Conservation (phyloP, 2,113 vertebrate genomes). For the Donacobius atricapilla region DNA sequence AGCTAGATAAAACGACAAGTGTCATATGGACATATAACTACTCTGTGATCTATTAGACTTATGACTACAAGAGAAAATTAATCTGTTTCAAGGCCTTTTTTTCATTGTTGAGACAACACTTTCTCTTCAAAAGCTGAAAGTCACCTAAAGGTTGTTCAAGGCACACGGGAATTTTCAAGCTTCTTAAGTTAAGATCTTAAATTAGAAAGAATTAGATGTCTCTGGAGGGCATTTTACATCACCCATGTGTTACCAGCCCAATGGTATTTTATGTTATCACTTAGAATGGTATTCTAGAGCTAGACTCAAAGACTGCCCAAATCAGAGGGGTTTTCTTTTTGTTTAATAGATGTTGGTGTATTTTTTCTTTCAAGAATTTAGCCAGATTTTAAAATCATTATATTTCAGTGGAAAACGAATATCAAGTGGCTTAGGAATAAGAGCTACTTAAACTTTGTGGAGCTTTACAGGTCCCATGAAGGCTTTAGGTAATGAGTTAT, state of each 20-base stretch:
- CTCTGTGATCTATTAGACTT: not conserved
- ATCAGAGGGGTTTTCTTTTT: not conserved
- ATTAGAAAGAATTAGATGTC: not conserved
- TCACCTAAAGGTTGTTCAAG: not conserved
- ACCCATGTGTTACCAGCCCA: not conserved
- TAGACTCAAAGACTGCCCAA: not conserved
- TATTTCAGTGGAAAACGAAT: not conserved
- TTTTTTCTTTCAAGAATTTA: not conserved
- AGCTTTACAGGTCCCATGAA: not conserved
- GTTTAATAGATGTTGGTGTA: not conserved
- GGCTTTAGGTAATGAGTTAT: not conserved
- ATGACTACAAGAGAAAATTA: not conserved
- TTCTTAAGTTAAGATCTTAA: not conserved
- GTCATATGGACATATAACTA: not conserved
- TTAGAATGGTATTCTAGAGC: not conserved
- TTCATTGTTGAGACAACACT: not conserved
- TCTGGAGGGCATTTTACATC: not conserved
- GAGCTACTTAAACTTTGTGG: not conserved
- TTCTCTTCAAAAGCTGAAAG: not conserved
- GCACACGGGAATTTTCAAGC: not conserved
- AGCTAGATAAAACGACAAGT: not conserved
- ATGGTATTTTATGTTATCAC: accelerated
- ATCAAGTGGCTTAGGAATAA: not conserved
- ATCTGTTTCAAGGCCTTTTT: not conserved
- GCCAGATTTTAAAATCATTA: not conserved